Evolutionary conservation across 1,140 invertebrate genomes (phyloP), one percentile per base, ranked within the genome.

Genomic region (Kradibia gibbosae): DNA sequence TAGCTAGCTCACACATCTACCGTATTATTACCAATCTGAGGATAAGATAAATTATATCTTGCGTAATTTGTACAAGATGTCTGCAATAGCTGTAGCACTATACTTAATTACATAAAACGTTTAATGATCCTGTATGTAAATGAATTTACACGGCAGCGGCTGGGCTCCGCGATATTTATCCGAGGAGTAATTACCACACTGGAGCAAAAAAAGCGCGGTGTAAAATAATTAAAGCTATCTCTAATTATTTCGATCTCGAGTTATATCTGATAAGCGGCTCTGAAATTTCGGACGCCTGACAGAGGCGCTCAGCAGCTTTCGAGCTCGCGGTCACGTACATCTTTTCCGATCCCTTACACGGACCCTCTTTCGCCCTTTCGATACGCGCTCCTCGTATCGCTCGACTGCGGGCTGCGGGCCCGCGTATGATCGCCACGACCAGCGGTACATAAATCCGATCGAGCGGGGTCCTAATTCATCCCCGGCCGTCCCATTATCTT

Each of bases 401-500:
- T 11, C 50, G 50, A 11, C 13, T 20, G 15, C 5, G 10, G 15
- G 22, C 10, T 53, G 22, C 15, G 50, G 50, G 34, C 60, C 60
- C 36, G 28, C 17, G 10, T 25, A 62, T 62, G 28, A n/a, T 34
- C 31, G 5, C 11, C 60, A 36, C 62, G 34, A 4, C 62, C 72
- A 70, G 60, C 72, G 80, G 45, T 36, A 53, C 67, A 81, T 81
- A 81, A 81, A 81, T 76, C 80, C 60, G 48, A 31, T 11, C 74
- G 73, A 57, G 71, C 73, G 42, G 36, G 25, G 71, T n/a, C 79
- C 79, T 81, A 75, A 71, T 81, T 81, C 80, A 81, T 62, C 60
- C 73, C 39, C n/a, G 50, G n/a, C 73, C 34, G 57, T 81, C 73
- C 73, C 39, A 81, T 81, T 76, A 81, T 77, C 74, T 76, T 36